Conservation (phyloP, 2,797 vertebrate genomes). For the Podarcis lilfordi region DNA sequence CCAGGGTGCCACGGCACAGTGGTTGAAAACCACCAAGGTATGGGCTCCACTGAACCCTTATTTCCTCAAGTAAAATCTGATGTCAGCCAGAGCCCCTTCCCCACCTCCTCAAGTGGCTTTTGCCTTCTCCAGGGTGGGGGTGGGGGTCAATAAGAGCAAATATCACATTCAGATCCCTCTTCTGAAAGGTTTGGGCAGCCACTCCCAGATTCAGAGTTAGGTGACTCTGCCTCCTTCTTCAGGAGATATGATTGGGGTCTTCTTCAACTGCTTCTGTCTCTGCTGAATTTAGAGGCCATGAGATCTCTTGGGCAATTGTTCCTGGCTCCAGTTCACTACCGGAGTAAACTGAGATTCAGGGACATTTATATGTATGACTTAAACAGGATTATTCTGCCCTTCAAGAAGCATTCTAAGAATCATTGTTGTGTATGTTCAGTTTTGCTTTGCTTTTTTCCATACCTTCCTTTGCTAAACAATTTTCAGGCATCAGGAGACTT, state of each 20-base stretch:
- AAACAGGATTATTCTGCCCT: fast-evolving
- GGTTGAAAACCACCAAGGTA: too few species aligned
- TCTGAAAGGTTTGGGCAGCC: not conserved
- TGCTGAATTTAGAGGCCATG: too few species aligned
- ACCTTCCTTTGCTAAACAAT: not conserved
- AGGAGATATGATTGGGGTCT: too few species aligned
- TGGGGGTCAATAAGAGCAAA: too few species aligned
- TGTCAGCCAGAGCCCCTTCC: not conserved
- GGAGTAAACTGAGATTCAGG: not conserved
- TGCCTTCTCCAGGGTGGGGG: too few species aligned
- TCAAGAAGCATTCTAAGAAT: not conserved
- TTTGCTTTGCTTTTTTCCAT: too few species aligned
- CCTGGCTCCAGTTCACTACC: not conserved
- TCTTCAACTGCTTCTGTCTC: too few species aligned
- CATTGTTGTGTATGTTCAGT: too few species aligned
- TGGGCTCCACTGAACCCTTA: not conserved
- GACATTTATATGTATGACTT: not conserved
- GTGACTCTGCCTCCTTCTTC: too few species aligned
- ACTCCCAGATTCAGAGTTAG: not conserved
- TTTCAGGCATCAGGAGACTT: not conserved
- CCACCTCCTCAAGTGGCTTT: not conserved
- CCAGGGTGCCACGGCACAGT: too few species aligned
- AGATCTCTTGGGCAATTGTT: not conserved
- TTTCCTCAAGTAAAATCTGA: not conserved
- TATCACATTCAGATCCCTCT: not conserved